Evolutionary conservation across 2,113 vertebrate genomes (phyloP).

Genomic region (Neolamprologus tretocephalus): DNA sequence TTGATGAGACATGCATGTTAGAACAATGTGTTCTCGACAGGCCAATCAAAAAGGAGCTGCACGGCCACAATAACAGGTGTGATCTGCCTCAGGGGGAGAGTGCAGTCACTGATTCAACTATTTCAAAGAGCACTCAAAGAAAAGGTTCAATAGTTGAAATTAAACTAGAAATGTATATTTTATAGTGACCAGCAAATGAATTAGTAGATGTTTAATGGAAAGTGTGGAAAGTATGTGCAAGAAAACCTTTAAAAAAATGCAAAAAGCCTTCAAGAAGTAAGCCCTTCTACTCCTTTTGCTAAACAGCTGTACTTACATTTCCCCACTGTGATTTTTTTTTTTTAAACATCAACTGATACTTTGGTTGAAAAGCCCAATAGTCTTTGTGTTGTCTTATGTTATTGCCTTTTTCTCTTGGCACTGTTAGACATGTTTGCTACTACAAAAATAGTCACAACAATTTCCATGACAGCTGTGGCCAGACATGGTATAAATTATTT

Average conservation of each 20-base stretch:
- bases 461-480: not conserved
- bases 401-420: not conserved
- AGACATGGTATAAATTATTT: not conserved
- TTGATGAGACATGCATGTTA: not conserved
- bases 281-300: not conserved
- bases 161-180: not conserved
- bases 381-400: not conserved
- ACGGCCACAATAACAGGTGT: not conserved
- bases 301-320: not conserved
- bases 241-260: not conserved
- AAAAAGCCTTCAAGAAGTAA: not conserved
- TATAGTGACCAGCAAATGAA: not conserved
- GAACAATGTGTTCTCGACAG: not conserved
- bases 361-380: too few species aligned
- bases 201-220: not conserved
- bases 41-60: not conserved
- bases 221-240: not conserved
- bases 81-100: not conserved
- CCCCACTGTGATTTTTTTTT: not conserved
- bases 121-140: not conserved
- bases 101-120: not conserved
- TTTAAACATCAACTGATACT: not conserved
- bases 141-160: not conserved
- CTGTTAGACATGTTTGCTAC: not conserved
- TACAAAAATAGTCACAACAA: not conserved